phyloP scores from a whole-genome alignment of 1,140 invertebrate species.

The Stratiolaelaps scimitus region DNA sequence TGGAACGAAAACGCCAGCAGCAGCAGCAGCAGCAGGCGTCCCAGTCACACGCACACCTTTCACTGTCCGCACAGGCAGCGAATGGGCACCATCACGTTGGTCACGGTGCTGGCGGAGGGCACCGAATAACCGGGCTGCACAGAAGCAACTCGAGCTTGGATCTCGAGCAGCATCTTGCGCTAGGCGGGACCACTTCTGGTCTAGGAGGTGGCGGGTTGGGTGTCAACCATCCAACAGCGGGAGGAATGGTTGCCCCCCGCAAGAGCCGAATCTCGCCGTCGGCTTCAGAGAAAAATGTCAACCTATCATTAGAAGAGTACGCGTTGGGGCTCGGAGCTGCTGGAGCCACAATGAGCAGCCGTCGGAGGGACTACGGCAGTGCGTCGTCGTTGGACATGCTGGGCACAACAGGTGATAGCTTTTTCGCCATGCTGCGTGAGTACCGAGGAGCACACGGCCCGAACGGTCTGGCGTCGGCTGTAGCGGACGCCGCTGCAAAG shows the following conservation, averaged over 20 bases:
- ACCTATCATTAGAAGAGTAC: constrained; percentile 30
- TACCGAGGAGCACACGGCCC: constrained; percentile 41
- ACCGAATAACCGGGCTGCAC: constrained; percentile 36
- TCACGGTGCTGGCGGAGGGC: too few relatives aligned
- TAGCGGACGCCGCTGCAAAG: not conserved
- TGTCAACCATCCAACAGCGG: constrained; percentile 10
- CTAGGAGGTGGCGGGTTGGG: constrained; percentile 27
- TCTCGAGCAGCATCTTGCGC: constrained; percentile 47
- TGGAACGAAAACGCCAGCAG: constrained; percentile 31
- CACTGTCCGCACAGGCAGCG: too few relatives aligned
- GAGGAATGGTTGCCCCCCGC: constrained; percentile 37
- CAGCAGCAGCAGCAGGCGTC: constrained; percentile 32
- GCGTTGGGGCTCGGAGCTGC: not conserved
- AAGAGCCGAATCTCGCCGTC: constrained; percentile 30
- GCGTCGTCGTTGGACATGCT: constrained; percentile 57
- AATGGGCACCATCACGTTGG: too few relatives aligned
- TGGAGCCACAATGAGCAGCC: constrained; percentile 30
- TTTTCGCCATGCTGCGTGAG: constrained; percentile 63
- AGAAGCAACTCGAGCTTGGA: constrained; percentile 57
- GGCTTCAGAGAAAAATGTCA: constrained; percentile 30
- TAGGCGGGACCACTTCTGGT: constrained; percentile 19
- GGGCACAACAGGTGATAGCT: constrained; percentile 46
- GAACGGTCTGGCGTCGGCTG: not conserved
- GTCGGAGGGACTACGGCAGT: constrained; percentile 50
- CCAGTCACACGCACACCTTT: not conserved